Evolutionary conservation across 1,140 invertebrate genomes (phyloP), one percentile per base, ranked within the genome.

Genomic region (Paraescarpia echinospica): DNA sequence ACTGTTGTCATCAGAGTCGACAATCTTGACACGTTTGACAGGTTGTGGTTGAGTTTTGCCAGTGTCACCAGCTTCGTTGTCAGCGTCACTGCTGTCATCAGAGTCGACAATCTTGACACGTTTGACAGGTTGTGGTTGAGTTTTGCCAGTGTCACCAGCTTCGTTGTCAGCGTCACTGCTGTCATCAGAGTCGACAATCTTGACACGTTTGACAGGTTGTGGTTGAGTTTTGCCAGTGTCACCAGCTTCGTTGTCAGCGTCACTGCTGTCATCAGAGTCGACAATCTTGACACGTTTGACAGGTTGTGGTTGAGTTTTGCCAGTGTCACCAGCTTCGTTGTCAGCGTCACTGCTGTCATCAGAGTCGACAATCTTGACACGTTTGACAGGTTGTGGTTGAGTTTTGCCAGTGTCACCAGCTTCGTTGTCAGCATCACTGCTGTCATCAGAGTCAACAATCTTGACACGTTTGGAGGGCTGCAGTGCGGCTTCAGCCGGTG

Each of bases 21-120:
- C n/a, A 89, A 33, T 27, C n/a, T 9, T 33, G 34, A 34, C 31
- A 31, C 34, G 89, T 27, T 33, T 89, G 89, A n/a, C n/a, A n/a
- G n/a, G n/a, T n/a, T 89, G 89, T 89, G 89, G n/a, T 33, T 89
- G 89, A 12, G 89, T 89, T 9, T n/a, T n/a, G n/a, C n/a, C n/a
- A n/a, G n/a, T n/a, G n/a, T n/a, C n/a, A n/a, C n/a, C n/a, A n/a
- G n/a, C n/a, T n/a, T n/a, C n/a, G n/a, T n/a, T n/a, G n/a, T n/a
- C n/a, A n/a, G n/a, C n/a, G n/a, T n/a, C n/a, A n/a, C n/a, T n/a
- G n/a, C n/a, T n/a, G n/a, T n/a, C n/a, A n/a, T n/a, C n/a, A n/a
- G n/a, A n/a, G n/a, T n/a, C n/a, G n/a, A n/a, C n/a, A n/a, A n/a
- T n/a, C n/a, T n/a, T n/a, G n/a, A n/a, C n/a, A n/a, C n/a, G n/a